Percentiles rank a stretch among this genome's conserved stretches.
Conservation (phyloP, 92 coral and sea anemone species). For the Umimayanthus chanpuru region DNA sequence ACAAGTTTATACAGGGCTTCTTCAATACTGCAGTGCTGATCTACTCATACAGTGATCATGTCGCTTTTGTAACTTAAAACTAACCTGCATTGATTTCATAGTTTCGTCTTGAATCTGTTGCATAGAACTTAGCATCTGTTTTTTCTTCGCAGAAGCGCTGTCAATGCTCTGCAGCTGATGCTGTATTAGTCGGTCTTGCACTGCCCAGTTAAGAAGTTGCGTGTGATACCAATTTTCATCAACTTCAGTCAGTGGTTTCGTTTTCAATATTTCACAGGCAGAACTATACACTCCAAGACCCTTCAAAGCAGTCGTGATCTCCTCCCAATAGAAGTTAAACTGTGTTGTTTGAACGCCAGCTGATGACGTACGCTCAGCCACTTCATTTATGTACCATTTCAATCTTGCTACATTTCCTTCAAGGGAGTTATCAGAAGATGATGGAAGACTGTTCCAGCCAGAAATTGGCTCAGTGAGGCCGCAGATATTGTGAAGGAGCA, state of each 20-base stretch:
- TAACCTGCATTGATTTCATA: no score
- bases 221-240: background rate
- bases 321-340: conserved; percentile 2
- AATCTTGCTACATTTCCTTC: conserved; percentile 31
- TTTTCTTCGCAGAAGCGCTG: no score
- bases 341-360: background rate
- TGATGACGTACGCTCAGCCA: background rate
- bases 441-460: conserved; percentile 10
- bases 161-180: background rate
- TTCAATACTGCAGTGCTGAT: no score
- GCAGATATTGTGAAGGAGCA: conserved; percentile 38
- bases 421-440: background rate
- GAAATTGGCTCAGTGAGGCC: conserved; percentile 6
- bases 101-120: no score
- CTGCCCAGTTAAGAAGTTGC: background rate
- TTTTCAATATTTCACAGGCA: background rate
- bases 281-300: background rate
- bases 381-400: background rate
- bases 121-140: no score
- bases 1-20: no score
- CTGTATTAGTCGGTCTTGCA: background rate
- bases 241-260: background rate
- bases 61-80: no score
- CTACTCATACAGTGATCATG: no score
- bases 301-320: background rate